Percentiles rank a stretch among this genome's conserved stretches.
These are phyloP conservation scores for Coendou prehensilis DNA, from an alignment of 2,797 vertebrate species.

Conservation along the genomic window DNA sequence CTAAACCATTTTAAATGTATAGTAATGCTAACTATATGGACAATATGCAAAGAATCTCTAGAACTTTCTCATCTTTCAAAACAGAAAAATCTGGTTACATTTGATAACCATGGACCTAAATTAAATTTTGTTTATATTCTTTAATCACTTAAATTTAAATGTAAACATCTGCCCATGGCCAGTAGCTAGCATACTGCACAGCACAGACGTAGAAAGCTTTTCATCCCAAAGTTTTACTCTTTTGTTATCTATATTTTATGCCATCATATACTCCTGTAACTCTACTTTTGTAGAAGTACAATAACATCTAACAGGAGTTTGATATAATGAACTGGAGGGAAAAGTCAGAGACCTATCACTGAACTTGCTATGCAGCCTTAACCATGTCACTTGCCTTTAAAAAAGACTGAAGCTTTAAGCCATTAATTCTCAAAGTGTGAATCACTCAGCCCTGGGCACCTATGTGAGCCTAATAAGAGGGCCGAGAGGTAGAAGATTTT, in stretches of 20 bases:
- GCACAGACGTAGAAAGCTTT: neutral
- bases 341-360: neutral
- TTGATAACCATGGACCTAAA: neutral
- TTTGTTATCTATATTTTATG: neutral
- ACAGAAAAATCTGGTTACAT: neutral
- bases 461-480: neutral
- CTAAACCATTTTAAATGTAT: neutral
- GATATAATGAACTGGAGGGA: neutral
- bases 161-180: neutral
- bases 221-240: neutral
- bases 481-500: neutral
- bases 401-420: neutral
- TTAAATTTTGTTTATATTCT: slow-evolving; percentile 5
- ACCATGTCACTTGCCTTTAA: neutral
- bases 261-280: neutral
- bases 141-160: slow-evolving; percentile 20
- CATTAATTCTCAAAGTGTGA: neutral
- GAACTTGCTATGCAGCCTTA: neutral
- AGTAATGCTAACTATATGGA: neutral
- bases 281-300: neutral
- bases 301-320: neutral
- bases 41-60: neutral
- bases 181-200: neutral
- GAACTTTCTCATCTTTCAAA: neutral
- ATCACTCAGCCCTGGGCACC: neutral